Conservation (phyloP, 2,888 invertebrate species). For the Omphaloscelis lunosa region DNA sequence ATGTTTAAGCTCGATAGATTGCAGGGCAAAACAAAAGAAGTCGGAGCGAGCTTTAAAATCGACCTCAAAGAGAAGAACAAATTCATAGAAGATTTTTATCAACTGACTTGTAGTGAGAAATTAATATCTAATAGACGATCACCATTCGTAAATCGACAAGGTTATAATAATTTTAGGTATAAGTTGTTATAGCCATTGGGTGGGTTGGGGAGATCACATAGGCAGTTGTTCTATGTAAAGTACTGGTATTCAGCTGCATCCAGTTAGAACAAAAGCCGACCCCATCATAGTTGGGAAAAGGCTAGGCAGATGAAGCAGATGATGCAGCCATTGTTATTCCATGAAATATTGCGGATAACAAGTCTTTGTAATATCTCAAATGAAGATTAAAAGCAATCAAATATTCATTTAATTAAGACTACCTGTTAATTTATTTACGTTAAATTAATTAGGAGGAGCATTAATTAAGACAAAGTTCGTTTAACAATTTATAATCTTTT, state of each 20-base stretch:
- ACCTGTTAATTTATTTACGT: conserved; percentile 41
- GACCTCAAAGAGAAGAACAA: conserved; percentile 38
- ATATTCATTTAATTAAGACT: conserved; percentile 29
- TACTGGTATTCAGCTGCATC: too few relatives aligned
- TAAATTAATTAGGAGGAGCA: conserved; percentile 15
- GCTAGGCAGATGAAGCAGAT: too few relatives aligned
- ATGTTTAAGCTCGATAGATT: conserved; percentile 43
- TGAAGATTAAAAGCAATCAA: conserved; percentile 21
- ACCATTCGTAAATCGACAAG: too few relatives aligned
- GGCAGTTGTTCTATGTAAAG: too few relatives aligned
- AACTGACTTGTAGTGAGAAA: conserved; percentile 26
- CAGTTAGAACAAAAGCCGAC: too few relatives aligned
- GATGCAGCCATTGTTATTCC: too few relatives aligned
- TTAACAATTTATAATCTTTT: conserved; percentile 20
- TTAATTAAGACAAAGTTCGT: conserved; percentile 22
- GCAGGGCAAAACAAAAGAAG: conserved; percentile 46
- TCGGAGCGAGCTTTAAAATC: conserved; percentile 23
- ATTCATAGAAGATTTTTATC: conserved; percentile 38
- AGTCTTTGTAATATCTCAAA: not conserved
- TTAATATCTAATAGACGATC: not conserved
- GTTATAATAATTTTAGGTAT: too few relatives aligned
- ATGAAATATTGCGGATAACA: too few relatives aligned
- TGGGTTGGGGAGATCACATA: too few relatives aligned
- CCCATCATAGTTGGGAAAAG: too few relatives aligned
- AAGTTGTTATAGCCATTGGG: too few relatives aligned